Evolutionary conservation across 1,140 invertebrate species (phyloP), one percentile per base, ranked within the genome.

Genomic region (Pomacea maculata): DNA sequence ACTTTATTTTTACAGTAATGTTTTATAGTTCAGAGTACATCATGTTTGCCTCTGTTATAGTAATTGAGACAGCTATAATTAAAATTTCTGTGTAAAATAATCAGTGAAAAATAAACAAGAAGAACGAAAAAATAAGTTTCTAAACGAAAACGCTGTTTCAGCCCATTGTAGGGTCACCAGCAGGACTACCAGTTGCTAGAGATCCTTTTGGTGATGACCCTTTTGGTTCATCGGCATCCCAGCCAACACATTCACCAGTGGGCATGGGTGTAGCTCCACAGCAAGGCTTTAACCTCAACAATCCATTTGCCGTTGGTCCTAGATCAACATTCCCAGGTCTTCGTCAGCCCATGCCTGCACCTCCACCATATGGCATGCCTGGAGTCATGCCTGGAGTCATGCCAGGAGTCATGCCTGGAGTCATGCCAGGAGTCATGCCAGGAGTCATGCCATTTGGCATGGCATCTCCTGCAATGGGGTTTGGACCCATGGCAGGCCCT

Each of bases 121-220:
- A 45, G 34, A 45, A 45, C 6, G 6, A 45, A 45, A 45, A 45
- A 4, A 6, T 45, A 45, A 45, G 34, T 45, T 45, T 45, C 34
- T 45, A 45, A 45, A 45, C 2, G 6, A 45, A 45, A 45, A 45
- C 34, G 34, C 34, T 45, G 34, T 82, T 78, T 74, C 84, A 86
- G 85, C 55, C 64, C 15, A 57, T 79, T 34, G 65, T 79, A 54
- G 29, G 63, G 54, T 76, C 73, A 72, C 57, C 78, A 64, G 70
- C 65, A 65, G 75, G 55, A 55, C 64, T 85, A 21, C 84, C 84
- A 52, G 67, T 85, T 61, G 73, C 78, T 0, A 77, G 25, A 55
- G 86, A 87, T 73, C 85, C 86, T 34, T 87, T 87, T 83, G 84
- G 82, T 57, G 81, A 80, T 80, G 84, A 87, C 52, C 86, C 84